These are phyloP conservation scores for Tromatobia lineatoria DNA, from an alignment of 2,888 invertebrate genomes.

Conservation along the genomic window DNA sequence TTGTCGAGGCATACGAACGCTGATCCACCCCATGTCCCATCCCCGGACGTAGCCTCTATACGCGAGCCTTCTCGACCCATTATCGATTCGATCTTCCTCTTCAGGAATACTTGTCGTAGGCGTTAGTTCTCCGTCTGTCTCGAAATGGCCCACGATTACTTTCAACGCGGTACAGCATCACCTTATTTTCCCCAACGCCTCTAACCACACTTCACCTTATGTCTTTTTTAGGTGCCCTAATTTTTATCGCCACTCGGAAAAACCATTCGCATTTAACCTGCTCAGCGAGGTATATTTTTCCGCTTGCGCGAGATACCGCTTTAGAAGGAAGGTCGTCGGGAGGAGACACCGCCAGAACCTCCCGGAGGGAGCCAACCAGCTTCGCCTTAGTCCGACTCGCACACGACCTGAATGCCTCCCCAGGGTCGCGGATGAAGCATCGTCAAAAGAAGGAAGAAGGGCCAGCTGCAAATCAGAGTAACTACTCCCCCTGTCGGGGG, in stretches of 20 bases:
- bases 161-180: constrained; percentile 13
- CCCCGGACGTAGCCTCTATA: constrained; percentile 19
- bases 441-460: constrained; percentile 78
- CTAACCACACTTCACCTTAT: not conserved
- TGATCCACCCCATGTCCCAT: constrained; percentile 19
- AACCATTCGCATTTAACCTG: constrained; percentile 27
- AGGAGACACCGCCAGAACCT: constrained; percentile 7
- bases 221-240: not conserved
- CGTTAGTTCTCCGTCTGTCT: constrained; percentile 19
- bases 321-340: not conserved
- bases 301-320: constrained; percentile 18
- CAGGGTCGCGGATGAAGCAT: constrained; percentile 80
- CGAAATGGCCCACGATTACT: constrained; percentile 14
- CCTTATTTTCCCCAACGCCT: constrained; percentile 10
- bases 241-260: constrained; percentile 8
- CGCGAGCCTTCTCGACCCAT: constrained; percentile 47
- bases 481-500: constrained; percentile 79
- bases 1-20: constrained; percentile 43
- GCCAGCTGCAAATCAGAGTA: constrained; percentile 82
- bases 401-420: constrained; percentile 77
- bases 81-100: constrained; percentile 61
- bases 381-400: constrained; percentile 30
- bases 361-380: constrained; percentile 45
- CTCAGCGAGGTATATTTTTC: constrained; percentile 14
- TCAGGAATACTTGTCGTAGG: constrained; percentile 42